These are phyloP conservation scores for Hycleus phaleratus DNA, from an alignment of 1,140 invertebrate genomes.

Conservation along the genomic window DNA sequence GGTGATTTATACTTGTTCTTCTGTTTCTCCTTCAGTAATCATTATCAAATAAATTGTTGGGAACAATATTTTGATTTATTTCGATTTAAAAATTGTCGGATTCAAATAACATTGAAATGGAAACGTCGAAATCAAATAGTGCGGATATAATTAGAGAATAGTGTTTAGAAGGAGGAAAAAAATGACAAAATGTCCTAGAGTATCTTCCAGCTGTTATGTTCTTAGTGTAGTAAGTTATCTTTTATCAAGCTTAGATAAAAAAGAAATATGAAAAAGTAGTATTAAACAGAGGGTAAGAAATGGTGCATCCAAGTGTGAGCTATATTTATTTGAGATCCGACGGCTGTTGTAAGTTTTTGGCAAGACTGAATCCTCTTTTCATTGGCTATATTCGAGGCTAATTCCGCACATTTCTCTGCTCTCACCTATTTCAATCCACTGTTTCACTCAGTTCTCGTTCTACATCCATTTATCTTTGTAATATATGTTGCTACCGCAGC, in stretches of 20 bases:
- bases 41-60: no score
- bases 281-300: slow-evolving; percentile 17
- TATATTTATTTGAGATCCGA: slow-evolving; percentile 18
- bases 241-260: slow-evolving; percentile 6
- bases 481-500: slow-evolving; percentile 19
- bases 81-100: no score
- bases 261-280: slow-evolving; percentile 15
- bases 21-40: no score
- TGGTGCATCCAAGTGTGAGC: slow-evolving; percentile 16
- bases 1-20: no score
- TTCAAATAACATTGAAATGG: no score
- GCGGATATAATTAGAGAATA: slow-evolving; percentile 12
- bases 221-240: slow-evolving; percentile 14
- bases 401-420: slow-evolving; percentile 21
- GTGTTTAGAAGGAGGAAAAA: slow-evolving; percentile 1
- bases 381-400: slow-evolving; percentile 21
- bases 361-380: slow-evolving; percentile 14
- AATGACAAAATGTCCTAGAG: background rate
- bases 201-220: slow-evolving; percentile 3
- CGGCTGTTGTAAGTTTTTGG: slow-evolving; percentile 15
- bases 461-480: slow-evolving; percentile 22
- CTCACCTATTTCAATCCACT: slow-evolving; percentile 25
- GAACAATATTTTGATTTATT: no score
- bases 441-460: slow-evolving; percentile 17
- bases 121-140: background rate